Evolutionary conservation across 2,888 invertebrate species (phyloP).

Genomic region (Oligia fasciuncula): DNA sequence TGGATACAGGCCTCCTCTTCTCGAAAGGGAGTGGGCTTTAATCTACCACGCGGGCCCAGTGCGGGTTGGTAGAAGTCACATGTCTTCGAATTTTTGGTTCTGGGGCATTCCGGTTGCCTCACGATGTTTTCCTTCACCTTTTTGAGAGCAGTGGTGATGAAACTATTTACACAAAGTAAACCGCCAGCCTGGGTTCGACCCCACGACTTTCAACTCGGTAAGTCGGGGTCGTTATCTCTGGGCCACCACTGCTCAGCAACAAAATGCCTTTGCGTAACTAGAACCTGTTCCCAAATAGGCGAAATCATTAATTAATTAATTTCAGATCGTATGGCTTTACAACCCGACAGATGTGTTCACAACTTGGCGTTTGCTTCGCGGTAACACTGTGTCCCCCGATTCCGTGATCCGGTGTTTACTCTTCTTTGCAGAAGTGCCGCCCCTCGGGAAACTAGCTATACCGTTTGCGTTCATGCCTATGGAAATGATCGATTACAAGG

Average conservation of each 20-base stretch:
- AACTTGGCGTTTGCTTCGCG: conserved; percentile 85
- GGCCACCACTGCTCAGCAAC: background rate
- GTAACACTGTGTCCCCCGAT: conserved; percentile 76
- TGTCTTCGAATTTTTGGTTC: background rate
- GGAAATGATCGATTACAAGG: conserved; percentile 87
- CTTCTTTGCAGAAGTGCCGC: conserved; percentile 86
- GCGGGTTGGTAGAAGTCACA: background rate
- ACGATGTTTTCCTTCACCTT: background rate
- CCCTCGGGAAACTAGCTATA: conserved; percentile 84
- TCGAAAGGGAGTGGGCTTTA: background rate
- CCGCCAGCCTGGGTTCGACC: background rate
- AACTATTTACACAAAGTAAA: background rate
- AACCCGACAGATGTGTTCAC: conserved; percentile 86
- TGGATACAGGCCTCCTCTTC: background rate
- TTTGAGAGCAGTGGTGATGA: background rate
- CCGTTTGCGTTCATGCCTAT: conserved; percentile 87
- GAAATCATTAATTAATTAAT: conserved; percentile 23
- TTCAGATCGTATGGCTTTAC: conserved; percentile 85
- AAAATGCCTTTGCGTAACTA: background rate
- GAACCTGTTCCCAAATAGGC: background rate
- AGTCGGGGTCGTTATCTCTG: background rate
- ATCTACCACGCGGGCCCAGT: background rate
- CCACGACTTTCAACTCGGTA: background rate
- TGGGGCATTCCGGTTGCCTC: too few relatives aligned
- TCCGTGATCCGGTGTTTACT: conserved; percentile 81